Evolutionary conservation across 2,113 vertebrate species (phyloP).

Genomic region (Calonectris borealis): DNA sequence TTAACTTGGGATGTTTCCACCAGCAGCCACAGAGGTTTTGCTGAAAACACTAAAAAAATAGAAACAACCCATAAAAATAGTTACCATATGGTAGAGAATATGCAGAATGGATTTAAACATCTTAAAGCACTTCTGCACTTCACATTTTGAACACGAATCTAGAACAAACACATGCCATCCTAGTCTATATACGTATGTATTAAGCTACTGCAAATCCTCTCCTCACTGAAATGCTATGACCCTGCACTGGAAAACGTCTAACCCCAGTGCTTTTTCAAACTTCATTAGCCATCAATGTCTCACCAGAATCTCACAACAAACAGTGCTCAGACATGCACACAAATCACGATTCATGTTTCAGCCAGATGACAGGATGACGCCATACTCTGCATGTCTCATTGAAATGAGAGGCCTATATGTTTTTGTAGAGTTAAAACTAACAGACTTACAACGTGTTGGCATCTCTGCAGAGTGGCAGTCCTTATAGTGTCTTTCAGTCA

Average conservation of each 20-base stretch:
- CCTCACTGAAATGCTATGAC: background rate
- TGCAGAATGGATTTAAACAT: background rate
- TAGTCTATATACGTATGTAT: fast-evolving
- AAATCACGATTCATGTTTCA: background rate
- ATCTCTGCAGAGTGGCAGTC: background rate
- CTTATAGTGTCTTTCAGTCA: background rate
- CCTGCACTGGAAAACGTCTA: background rate
- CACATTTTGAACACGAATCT: background rate
- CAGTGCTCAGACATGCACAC: background rate
- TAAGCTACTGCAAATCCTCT: background rate
- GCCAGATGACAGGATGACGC: background rate
- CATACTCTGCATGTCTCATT: background rate
- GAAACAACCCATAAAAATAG: background rate
- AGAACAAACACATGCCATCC: background rate
- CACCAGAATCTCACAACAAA: background rate
- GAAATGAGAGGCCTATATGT: background rate
- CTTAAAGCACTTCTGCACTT: background rate
- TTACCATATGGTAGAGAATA: background rate
- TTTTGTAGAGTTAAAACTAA: background rate
- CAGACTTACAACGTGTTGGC: fast-evolving
- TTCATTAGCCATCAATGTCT: background rate
- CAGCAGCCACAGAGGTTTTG: background rate
- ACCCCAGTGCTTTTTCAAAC: background rate
- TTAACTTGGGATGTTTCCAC: background rate
- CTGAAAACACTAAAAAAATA: background rate